Conservation (phyloP, 2,113 vertebrate species). For the Setophaga petechia region DNA sequence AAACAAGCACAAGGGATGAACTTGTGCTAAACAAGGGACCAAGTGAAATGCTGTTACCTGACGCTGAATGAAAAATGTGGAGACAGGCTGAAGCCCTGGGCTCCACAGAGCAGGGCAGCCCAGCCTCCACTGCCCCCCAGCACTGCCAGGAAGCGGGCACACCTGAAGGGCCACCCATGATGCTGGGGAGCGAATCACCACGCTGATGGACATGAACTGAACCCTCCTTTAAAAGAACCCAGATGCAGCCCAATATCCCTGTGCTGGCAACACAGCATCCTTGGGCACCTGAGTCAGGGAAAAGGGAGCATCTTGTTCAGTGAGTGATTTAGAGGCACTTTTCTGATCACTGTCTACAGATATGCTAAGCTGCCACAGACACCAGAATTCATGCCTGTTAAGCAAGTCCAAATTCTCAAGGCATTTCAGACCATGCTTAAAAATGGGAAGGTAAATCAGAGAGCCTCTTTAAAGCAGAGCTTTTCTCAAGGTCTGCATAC, state of each 20-base stretch:
- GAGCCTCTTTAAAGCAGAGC: neutral
- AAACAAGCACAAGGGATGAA: neutral
- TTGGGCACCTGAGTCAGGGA: neutral
- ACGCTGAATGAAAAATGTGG: neutral
- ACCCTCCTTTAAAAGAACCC: neutral
- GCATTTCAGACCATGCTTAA: neutral
- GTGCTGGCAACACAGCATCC: neutral
- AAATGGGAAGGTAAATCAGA: neutral
- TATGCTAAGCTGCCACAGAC: neutral
- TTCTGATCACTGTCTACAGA: neutral
- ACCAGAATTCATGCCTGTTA: neutral
- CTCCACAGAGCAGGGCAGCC: neutral
- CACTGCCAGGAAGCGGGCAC: neutral
- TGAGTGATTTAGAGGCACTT: neutral
- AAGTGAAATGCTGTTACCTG: neutral
- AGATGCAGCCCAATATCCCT: neutral
- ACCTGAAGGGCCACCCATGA: neutral
- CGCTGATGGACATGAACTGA: neutral
- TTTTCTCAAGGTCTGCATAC: neutral
- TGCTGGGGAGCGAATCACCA: neutral
- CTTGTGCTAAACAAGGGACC: neutral
- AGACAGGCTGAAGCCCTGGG: fast-evolving
- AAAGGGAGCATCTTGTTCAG: neutral
- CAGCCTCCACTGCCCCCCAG: neutral
- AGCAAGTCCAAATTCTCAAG: neutral